Conservation (phyloP, 1,140 invertebrate species). For the Steinernema feltiae region DNA sequence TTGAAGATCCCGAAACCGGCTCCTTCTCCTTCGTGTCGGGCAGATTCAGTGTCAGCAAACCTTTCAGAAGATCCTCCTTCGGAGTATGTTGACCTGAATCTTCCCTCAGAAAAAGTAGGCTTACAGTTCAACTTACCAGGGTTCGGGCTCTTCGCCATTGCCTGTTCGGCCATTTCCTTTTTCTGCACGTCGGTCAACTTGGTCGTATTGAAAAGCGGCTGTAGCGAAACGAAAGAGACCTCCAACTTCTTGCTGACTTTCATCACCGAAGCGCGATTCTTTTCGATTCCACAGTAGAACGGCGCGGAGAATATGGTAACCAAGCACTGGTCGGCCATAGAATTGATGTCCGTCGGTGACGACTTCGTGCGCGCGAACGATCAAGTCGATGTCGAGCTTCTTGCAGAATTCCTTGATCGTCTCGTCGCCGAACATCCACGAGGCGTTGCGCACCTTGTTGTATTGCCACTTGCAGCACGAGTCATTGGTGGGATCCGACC, state of each 20-base stretch:
- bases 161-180: neutral
- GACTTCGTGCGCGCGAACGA: slow-evolving; percentile 50
- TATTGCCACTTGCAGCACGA: slow-evolving; percentile 21
- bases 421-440: slow-evolving; percentile 36
- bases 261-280: slow-evolving; percentile 30
- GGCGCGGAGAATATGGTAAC: slow-evolving; percentile 42
- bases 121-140: neutral
- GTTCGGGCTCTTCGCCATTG: neutral
- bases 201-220: slow-evolving; percentile 3
- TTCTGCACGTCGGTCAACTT: neutral
- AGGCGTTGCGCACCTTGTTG: neutral
- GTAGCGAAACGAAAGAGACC: neutral
- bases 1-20: too few species aligned
- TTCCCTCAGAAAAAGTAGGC: too few species aligned
- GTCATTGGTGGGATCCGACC: slow-evolving; percentile 34
- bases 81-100: neutral
- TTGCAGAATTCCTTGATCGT: slow-evolving; percentile 30
- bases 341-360: slow-evolving; percentile 65
- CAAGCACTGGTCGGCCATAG: slow-evolving; percentile 49
- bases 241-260: neutral
- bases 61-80: neutral
- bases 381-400: slow-evolving; percentile 30
- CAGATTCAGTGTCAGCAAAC: neutral
- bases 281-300: slow-evolving; percentile 39
- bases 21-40: neutral